Conservation (phyloP, 2,797 vertebrate species). For the Mormyrus proboscirostris region DNA sequence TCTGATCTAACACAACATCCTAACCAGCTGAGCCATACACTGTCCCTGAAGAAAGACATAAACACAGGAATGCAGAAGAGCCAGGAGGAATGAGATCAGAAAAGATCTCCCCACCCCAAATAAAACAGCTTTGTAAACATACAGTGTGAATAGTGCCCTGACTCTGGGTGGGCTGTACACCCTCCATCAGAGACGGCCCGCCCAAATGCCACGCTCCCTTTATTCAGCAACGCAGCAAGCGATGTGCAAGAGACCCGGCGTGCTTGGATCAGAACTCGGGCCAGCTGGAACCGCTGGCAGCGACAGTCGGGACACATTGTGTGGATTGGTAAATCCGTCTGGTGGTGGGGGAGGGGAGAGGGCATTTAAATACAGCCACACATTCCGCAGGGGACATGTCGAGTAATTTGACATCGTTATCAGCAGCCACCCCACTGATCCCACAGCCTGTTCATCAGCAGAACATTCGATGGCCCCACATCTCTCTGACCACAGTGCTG, state of each 20-base stretch:
- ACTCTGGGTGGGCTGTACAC: neutral
- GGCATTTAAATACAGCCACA: constrained; percentile 7
- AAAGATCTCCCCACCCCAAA: neutral
- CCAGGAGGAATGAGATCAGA: neutral
- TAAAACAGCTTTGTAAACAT: neutral
- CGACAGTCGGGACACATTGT: neutral
- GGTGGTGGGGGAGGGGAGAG: neutral
- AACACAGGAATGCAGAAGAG: neutral
- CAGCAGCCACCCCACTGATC: constrained; percentile 21
- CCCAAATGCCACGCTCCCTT: neutral
- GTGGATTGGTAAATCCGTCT: constrained; percentile 14
- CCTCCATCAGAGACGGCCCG: neutral
- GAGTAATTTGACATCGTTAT: constrained; percentile 31
- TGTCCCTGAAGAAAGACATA: neutral
- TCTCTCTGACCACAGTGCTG: constrained; percentile 21
- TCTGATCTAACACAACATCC: neutral
- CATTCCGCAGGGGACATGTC: constrained; percentile 9
- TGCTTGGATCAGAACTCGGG: neutral
- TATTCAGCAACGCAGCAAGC: neutral
- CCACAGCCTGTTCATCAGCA: constrained; percentile 26
- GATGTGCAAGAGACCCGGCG: neutral
- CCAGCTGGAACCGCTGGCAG: neutral
- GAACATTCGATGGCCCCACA: constrained; percentile 27
- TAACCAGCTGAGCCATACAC: neutral
- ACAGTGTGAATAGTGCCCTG: neutral